Base-by-base conservation (phyloP, 2,797 vertebrate genomes). In the Adrianichthys oophorus region DNA sequence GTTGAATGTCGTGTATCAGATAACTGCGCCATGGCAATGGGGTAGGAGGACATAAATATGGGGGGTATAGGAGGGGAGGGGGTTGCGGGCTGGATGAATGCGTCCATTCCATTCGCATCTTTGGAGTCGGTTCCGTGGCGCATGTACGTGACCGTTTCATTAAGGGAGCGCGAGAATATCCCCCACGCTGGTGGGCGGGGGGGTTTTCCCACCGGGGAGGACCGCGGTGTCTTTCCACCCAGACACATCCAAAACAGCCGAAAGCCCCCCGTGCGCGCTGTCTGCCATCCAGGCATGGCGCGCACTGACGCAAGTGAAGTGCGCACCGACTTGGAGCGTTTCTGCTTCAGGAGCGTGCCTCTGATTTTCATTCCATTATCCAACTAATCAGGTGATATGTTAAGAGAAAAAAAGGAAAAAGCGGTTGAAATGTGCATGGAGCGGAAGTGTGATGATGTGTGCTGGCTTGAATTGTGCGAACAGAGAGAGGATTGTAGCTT, bases 71-170 rank as follows among this genome's bases (percentile, higher is more conserved):
- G 53, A 60, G 52, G 59, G 19, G 19, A 19, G 19, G 59, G 7
- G 17, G 42, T 41, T 65, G 82, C 68, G 43, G 52, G 74, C 59
- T 80, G 74, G 56, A 53, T 68, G 29, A 60, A 73, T 70, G 79
- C 65, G 68, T 56, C 56, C 53, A 48, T 56, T 64, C 55, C 70
- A 72, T 68, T 48, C 15, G 50, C 48, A 21, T 52, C 24, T 80
- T 86, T 89, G 68, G 15, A 7, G 1, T 8, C 19, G 19, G 5
- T 26, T 7, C 0, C 17, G 6, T 8, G 82, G 45, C 52, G 54
- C 42, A 12, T 89, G 87, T 88, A 77, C 82, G 75, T 91, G 89
- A 82, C 78, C 67, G 70, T 85, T 85, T 79, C 69, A 64, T 48
- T 63, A 70, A 63, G 68, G 76, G 72, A 82, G 90, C 90, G 83